phyloP scores from a whole-genome alignment of 1,140 invertebrate genomes.

The Drosophila ohnishii region DNA sequence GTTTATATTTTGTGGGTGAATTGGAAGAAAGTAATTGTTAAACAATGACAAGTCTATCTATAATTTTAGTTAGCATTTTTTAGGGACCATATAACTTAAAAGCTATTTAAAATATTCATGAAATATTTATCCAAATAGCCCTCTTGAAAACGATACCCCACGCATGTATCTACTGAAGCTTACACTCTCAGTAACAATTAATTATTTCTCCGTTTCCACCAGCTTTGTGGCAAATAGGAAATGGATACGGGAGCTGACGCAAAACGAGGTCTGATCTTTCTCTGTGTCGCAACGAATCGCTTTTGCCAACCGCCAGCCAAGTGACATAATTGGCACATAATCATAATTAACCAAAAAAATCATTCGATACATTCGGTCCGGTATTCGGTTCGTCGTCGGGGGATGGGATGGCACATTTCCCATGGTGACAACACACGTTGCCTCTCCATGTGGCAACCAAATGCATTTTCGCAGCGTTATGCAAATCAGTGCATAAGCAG shows the following conservation, averaged over 20 bases:
- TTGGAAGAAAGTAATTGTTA: too few species aligned
- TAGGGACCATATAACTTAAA: too few species aligned
- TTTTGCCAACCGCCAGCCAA: constrained; percentile 8
- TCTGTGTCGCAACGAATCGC: constrained; percentile 1
- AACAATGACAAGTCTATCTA: too few species aligned
- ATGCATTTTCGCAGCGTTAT: constrained; percentile 56
- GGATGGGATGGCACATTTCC: constrained; percentile 55
- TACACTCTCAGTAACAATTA: background rate
- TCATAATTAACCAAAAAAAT: constrained; percentile 52
- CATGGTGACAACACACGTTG: constrained; percentile 62
- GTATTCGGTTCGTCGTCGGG: constrained; percentile 10
- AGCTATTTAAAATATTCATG: background rate
- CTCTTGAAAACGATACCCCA: background rate
- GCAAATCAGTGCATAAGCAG: constrained; percentile 63
- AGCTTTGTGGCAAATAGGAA: background rate
- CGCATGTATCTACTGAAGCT: background rate
- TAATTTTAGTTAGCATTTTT: too few species aligned
- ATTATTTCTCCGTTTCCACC: background rate
- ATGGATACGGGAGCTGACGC: constrained; percentile 13
- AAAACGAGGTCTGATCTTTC: constrained; percentile 5
- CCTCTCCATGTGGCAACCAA: constrained; percentile 51
- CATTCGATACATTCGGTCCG: constrained; percentile 48
- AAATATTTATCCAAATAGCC: background rate
- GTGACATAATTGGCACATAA: constrained; percentile 67
- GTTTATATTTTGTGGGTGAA: background rate